Evolutionary conservation across 2,113 vertebrate genomes (phyloP).

Genomic region (Entosphenus tridentatus): DNA sequence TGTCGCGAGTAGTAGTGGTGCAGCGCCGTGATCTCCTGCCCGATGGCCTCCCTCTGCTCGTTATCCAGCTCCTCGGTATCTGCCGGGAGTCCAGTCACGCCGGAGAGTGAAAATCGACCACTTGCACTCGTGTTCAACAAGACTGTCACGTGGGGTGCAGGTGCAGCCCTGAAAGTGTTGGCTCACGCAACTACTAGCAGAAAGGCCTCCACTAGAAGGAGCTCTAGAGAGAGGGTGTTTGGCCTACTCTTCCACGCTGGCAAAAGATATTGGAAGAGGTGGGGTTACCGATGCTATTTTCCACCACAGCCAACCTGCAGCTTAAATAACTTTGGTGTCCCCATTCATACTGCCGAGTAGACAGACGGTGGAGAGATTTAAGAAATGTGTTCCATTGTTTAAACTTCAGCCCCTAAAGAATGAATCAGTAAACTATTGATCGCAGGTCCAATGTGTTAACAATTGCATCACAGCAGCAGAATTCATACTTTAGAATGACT

Average conservation of each 20-base stretch:
- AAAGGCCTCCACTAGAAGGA: conserved; percentile 13
- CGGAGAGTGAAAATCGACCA: background rate
- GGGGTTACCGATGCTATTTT: no score
- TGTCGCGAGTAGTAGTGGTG: conserved; percentile 77
- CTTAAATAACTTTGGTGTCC: no score
- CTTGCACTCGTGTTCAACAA: conserved; percentile 7
- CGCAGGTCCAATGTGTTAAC: no score
- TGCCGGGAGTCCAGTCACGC: conserved; percentile 19
- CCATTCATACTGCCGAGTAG: no score
- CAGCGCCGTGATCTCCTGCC: conserved; percentile 52
- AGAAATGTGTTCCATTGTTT: no score
- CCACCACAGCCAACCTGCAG: no score
- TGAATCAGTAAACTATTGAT: no score
- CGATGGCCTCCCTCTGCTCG: conserved; percentile 48
- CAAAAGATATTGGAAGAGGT: background rate
- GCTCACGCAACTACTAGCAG: conserved; percentile 13
- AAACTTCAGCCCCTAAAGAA: no score
- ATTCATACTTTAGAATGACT: no score
- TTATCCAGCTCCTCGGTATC: conserved; percentile 70
- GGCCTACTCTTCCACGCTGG: conserved; percentile 16
- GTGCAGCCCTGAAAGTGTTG: conserved; percentile 6
- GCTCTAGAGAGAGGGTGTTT: conserved; percentile 11
- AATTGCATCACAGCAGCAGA: no score
- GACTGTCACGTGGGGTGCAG: background rate
- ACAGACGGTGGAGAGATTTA: no score